Evolutionary conservation across 2,113 vertebrate genomes (phyloP).

Genomic region (Coptodon bakossiorum): DNA sequence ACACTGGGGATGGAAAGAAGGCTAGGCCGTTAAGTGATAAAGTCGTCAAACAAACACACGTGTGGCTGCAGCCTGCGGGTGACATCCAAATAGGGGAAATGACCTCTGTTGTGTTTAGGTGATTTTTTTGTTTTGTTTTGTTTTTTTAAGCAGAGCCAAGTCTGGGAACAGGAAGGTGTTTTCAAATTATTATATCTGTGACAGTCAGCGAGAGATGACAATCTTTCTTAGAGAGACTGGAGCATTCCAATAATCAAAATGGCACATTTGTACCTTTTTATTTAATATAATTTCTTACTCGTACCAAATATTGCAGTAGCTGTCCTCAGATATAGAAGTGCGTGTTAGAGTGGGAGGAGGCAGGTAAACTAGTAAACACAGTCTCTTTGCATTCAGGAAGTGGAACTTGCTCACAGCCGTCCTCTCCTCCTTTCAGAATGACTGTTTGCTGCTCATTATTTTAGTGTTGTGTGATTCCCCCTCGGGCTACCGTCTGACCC

Average conservation of each 20-base stretch:
- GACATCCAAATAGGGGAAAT: not conserved
- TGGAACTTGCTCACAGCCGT: conserved; percentile 49
- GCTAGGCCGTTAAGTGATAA: not conserved
- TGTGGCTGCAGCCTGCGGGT: not conserved
- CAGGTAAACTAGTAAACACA: conserved; percentile 47
- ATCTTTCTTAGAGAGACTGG: not conserved
- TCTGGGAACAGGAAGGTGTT: not conserved
- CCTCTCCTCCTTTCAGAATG: conserved; percentile 77
- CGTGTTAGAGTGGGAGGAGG: not conserved
- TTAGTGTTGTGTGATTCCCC: conserved; percentile 67
- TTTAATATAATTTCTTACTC: not conserved
- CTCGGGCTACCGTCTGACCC: conserved; percentile 33
- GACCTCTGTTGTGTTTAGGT: not conserved
- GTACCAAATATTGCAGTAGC: not conserved
- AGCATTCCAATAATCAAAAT: not conserved
- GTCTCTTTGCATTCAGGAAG: conserved; percentile 53
- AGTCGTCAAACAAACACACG: conserved; percentile 4
- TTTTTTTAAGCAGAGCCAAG: not conserved
- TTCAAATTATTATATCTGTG: not conserved
- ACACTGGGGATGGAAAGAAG: conserved; percentile 46
- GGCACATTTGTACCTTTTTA: not conserved
- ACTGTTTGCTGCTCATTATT: conserved; percentile 57
- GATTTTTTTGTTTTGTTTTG: not conserved
- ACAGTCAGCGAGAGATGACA: not conserved
- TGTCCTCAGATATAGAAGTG: not conserved